Percentiles rank a stretch among this genome's conserved stretches.
Conservation (phyloP, 2,113 vertebrate genomes). For the Lasiurus borealis region DNA sequence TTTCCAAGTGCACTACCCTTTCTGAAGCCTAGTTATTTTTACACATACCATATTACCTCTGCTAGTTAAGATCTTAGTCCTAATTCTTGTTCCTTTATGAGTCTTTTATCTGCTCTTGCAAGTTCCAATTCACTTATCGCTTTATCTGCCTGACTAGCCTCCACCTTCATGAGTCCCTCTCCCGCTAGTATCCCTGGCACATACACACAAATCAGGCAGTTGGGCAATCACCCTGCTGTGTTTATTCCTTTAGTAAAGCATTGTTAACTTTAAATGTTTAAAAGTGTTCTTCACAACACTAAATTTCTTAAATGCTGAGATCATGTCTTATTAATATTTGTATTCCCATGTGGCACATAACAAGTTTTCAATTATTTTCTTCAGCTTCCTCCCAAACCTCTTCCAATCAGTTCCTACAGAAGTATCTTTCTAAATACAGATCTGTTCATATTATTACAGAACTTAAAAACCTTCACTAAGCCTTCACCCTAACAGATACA, state of each 20-base stretch:
- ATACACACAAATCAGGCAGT: background rate
- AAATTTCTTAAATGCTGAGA: background rate
- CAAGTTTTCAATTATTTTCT: background rate
- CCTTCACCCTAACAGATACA: background rate
- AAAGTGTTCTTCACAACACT: background rate
- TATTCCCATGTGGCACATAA: background rate
- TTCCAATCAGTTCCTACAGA: background rate
- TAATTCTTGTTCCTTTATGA: background rate
- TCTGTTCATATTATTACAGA: background rate
- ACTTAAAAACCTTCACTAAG: background rate
- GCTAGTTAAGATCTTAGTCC: background rate
- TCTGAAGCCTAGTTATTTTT: background rate
- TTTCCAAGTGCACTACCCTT: background rate
- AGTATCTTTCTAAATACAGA: background rate
- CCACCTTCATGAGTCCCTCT: accelerated
- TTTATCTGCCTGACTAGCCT: background rate
- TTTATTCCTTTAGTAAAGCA: background rate
- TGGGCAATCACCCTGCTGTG: background rate
- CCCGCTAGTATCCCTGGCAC: background rate
- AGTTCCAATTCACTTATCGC: background rate
- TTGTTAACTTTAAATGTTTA: background rate
- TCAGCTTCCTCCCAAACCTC: background rate
- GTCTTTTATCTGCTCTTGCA: background rate
- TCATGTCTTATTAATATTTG: background rate
- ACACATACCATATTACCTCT: background rate